Evolutionary conservation across 2,113 vertebrate genomes (phyloP).

Genomic region (Hippocampus mohnikei): DNA sequence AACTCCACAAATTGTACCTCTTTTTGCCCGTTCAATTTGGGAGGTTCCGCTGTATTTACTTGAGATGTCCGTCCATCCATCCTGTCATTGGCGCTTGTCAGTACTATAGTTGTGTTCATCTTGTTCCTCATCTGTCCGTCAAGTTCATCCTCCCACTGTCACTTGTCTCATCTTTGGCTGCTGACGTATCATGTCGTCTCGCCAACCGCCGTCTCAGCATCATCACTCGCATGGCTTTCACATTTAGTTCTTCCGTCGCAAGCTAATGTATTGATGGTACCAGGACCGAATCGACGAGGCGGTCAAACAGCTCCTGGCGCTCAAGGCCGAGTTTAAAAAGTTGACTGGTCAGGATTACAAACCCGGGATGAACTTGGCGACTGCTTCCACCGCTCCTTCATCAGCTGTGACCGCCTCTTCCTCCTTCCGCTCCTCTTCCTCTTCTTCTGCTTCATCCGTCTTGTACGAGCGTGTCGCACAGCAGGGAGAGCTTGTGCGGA

Average conservation of each 20-base stretch:
- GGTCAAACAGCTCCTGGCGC: constrained; percentile 77
- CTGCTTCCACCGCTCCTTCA: constrained; percentile 23
- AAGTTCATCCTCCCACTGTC: not conserved
- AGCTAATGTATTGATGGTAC: constrained; percentile 45
- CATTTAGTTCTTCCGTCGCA: not conserved
- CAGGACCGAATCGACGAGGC: constrained; percentile 78
- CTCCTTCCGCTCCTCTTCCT: constrained; percentile 2
- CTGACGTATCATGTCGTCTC: not conserved
- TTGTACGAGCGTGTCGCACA: constrained; percentile 72
- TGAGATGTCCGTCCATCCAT: not conserved
- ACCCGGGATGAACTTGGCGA: constrained; percentile 64
- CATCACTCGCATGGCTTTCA: constrained; percentile 28
- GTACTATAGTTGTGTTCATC: not conserved
- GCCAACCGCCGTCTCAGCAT: not conserved
- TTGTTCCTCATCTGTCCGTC: not conserved
- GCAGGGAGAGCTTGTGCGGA: constrained; percentile 82
- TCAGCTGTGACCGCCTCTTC: constrained; percentile 14
- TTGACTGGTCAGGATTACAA: constrained; percentile 83
- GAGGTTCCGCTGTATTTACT: too few relatives aligned
- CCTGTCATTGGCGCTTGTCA: not conserved
- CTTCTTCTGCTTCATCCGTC: constrained; percentile 24
- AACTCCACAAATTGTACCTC: too few relatives aligned
- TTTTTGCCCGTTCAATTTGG: too few relatives aligned
- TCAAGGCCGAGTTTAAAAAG: constrained; percentile 82
- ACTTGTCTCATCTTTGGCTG: not conserved